Percentiles rank a stretch among this genome's conserved stretches.
Conservation (phyloP, 2,113 vertebrate species). For the Colossoma macropomum region DNA sequence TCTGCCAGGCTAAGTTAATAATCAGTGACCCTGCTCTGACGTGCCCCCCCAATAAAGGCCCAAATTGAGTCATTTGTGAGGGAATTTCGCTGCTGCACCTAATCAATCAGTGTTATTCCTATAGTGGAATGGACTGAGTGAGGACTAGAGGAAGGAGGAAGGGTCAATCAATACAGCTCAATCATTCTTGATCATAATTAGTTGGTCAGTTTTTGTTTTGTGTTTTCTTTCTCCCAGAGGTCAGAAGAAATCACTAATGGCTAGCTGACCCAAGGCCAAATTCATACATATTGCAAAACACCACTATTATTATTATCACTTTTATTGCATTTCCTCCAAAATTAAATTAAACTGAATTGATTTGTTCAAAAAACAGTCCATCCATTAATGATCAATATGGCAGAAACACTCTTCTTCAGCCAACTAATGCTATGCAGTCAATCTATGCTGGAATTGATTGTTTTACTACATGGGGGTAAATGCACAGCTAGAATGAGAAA, state of each 20-base stretch:
- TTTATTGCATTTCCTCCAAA: neutral
- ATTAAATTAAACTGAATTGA: constrained; percentile 16
- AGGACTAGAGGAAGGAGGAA: neutral
- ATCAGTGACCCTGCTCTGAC: constrained; percentile 48
- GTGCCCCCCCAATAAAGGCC: constrained; percentile 40
- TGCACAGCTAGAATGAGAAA: neutral
- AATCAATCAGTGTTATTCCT: constrained; percentile 56
- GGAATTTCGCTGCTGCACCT: constrained; percentile 50
- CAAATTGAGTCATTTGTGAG: constrained; percentile 58
- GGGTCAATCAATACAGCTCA: constrained; percentile 40
- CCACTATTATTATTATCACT: constrained; percentile 28
- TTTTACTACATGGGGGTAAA: neutral
- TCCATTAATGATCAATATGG: constrained; percentile 30
- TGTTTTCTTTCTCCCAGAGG: constrained; percentile 6
- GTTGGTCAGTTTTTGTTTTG: constrained; percentile 31
- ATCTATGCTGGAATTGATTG: neutral
- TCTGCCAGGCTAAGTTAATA: constrained; percentile 54
- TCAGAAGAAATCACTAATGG: constrained; percentile 44
- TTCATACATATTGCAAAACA: constrained; percentile 24
- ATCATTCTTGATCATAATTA: constrained; percentile 50
- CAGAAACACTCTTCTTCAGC: neutral
- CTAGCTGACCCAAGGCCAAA: neutral
- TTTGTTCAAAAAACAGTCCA: constrained; percentile 19
- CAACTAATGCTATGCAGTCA: neutral
- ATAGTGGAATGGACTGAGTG: constrained; percentile 33